phyloP scores from a whole-genome alignment of 2,888 invertebrate species.

The Ormyrus nitidulus region DNA sequence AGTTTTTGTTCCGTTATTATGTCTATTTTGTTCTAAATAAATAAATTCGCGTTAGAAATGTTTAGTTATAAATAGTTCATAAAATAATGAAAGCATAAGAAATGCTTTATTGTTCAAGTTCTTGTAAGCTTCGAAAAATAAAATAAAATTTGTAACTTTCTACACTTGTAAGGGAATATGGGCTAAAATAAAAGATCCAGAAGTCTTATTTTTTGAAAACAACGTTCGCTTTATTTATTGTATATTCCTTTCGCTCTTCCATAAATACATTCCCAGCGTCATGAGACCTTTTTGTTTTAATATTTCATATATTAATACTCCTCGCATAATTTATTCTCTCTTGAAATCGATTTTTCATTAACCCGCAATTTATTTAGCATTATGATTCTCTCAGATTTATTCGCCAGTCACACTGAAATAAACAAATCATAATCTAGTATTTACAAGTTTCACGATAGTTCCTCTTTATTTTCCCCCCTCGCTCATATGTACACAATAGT shows the following conservation, averaged over 20 bases:
- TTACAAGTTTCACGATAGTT: conserved; percentile 67
- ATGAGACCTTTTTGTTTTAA: conserved; percentile 56
- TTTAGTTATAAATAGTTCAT: no score
- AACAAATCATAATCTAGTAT: conserved; percentile 72
- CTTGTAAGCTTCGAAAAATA: no score
- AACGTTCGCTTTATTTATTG: conserved; percentile 70
- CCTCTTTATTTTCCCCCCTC: conserved; percentile 31
- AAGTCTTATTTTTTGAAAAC: conserved; percentile 66
- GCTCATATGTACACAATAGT: conserved; percentile 64
- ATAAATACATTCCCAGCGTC: conserved; percentile 67
- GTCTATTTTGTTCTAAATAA: no score
- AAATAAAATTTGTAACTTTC: no score
- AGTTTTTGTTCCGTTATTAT: no score
- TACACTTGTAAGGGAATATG: no score
- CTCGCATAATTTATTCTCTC: conserved; percentile 38
- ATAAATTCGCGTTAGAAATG: no score
- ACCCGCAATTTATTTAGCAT: conserved; percentile 50
- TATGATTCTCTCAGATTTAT: conserved; percentile 49
- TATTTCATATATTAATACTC: conserved; percentile 42
- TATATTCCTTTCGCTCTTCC: conserved; percentile 67
- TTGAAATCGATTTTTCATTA: conserved; percentile 42
- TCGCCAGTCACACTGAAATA: conserved; percentile 66
- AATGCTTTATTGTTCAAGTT: no score
- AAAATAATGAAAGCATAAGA: no score
- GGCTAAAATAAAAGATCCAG: no score